Conservation (phyloP, 2,797 vertebrate genomes). For the Gymnoscopelus microlampas region DNA sequence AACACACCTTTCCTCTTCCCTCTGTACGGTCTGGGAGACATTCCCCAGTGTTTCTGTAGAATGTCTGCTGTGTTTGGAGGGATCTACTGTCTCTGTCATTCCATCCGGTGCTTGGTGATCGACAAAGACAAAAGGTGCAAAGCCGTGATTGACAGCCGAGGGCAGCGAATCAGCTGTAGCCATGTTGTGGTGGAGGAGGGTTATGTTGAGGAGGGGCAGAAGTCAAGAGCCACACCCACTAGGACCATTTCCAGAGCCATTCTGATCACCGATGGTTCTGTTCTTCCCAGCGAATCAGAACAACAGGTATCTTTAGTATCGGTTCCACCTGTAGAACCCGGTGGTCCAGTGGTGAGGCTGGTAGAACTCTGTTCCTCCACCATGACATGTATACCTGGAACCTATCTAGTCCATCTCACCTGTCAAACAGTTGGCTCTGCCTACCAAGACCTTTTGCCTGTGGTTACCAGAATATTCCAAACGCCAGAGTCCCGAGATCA, state of each 20-base stretch:
- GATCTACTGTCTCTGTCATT: conserved; percentile 92
- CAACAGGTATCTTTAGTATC: conserved; percentile 88
- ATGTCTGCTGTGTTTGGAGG: conserved; percentile 96
- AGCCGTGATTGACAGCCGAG: conserved; percentile 90
- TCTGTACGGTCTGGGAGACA: conserved; percentile 93
- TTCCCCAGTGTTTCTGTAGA: conserved; percentile 97
- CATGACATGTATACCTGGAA: conserved; percentile 92
- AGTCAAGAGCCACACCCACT: conserved; percentile 42
- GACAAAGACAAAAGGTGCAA: conserved; percentile 90
- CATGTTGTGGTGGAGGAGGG: conserved; percentile 90
- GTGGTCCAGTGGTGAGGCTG: conserved; percentile 76
- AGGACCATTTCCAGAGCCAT: conserved; percentile 78
- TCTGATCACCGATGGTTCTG: conserved; percentile 74
- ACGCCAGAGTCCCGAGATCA: conserved; percentile 47
- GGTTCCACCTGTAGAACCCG: conserved; percentile 80
- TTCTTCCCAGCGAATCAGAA: conserved; percentile 66
- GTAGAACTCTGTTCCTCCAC: conserved; percentile 90
- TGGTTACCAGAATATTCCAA: conserved; percentile 65
- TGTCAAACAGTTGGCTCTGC: conserved; percentile 68
- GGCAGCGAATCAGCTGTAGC: conserved; percentile 90
- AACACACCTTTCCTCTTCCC: conserved; percentile 95
- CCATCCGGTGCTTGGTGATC: conserved; percentile 86
- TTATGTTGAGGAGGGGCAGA: conserved; percentile 77
- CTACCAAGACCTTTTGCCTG: conserved; percentile 63
- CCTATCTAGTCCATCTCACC: conserved; percentile 78